These are phyloP conservation scores for Odontomyia ornata DNA, from an alignment of 2,888 invertebrate species.

Conservation along the genomic window DNA sequence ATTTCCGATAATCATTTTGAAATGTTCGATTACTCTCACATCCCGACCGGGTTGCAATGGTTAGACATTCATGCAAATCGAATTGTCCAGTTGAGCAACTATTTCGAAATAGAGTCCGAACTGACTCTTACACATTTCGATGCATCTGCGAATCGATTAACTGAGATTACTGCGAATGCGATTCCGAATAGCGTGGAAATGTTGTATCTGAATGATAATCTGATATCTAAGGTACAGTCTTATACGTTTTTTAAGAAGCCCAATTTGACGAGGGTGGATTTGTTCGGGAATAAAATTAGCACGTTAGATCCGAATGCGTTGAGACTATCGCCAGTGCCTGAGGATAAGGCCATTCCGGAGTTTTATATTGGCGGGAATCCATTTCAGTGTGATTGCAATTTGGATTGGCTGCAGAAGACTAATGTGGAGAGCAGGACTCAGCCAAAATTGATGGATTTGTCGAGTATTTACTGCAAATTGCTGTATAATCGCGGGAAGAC, in stretches of 20 bases:
- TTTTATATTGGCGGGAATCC: constrained; percentile 95
- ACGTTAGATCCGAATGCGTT: constrained; percentile 90
- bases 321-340: constrained; percentile 81
- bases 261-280: constrained; percentile 89
- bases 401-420: constrained; percentile 94
- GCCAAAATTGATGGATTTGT: constrained; percentile 87
- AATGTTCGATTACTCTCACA: constrained; percentile 88
- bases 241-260: constrained; percentile 90
- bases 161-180: constrained; percentile 77
- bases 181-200: constrained; percentile 87
- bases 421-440: constrained; percentile 86
- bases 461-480: constrained; percentile 87
- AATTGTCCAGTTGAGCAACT: constrained; percentile 82
- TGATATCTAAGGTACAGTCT: constrained; percentile 84
- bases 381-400: constrained; percentile 92
- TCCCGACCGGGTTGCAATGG: constrained; percentile 86
- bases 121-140: constrained; percentile 84
- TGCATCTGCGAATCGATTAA: constrained; percentile 86
- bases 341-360: constrained; percentile 81
- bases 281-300: constrained; percentile 90
- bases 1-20: constrained; percentile 90
- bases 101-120: constrained; percentile 75
- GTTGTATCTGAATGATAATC: constrained; percentile 88
- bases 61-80: constrained; percentile 89
- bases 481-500: constrained; percentile 85